Evolutionary conservation across 2,797 vertebrate species (phyloP).

Genomic region (Distichodus sexfasciatus): DNA sequence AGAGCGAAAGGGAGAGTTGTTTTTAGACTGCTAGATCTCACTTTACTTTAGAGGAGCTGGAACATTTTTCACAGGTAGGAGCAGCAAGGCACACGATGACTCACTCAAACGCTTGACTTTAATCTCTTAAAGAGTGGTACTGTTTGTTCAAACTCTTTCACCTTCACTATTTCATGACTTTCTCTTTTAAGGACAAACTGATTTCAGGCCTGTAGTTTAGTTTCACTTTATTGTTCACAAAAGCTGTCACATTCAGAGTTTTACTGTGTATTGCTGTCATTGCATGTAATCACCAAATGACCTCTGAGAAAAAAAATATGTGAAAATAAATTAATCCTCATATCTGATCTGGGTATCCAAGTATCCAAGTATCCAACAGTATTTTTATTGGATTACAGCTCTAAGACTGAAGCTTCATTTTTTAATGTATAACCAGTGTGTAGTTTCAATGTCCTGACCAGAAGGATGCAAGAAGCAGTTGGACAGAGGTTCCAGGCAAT

Average conservation of each 20-base stretch:
- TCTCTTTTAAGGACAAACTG: background rate
- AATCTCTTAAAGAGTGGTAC: background rate
- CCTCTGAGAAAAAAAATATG: no score
- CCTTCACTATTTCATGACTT: background rate
- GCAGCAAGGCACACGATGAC: background rate
- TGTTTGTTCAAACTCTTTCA: constrained; percentile 14
- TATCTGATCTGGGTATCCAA: no score
- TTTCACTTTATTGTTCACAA: background rate
- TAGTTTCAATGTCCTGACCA: background rate
- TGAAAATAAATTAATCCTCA: no score
- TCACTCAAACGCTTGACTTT: background rate
- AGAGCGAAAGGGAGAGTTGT: background rate
- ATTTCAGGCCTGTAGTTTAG: background rate
- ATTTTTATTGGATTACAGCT: no score
- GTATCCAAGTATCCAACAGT: no score
- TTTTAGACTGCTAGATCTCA: background rate
- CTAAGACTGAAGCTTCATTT: background rate
- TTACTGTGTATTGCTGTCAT: no score
- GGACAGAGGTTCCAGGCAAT: constrained; percentile 9
- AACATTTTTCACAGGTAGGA: constrained; percentile 4
- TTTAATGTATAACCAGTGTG: background rate
- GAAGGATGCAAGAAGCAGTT: background rate
- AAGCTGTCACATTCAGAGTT: no score
- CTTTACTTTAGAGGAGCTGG: background rate
- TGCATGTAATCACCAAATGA: no score